Evolutionary conservation across 2,113 vertebrate species (phyloP).

Genomic region (Elanus axillaris): DNA sequence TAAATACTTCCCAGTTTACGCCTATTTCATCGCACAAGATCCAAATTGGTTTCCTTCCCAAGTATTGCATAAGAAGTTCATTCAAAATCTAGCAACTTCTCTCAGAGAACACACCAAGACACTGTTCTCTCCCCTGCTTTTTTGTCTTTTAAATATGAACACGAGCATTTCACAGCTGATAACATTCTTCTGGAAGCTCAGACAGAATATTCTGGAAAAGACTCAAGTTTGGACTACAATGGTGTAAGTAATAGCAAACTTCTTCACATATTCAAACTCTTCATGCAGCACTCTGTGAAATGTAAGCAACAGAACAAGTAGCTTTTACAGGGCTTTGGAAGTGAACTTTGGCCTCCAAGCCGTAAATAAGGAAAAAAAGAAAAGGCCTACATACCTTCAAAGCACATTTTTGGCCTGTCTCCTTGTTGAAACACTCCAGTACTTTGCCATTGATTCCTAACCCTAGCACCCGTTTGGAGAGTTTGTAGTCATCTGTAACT

Average conservation of each 20-base stretch:
- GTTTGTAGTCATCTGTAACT: slow-evolving; percentile 94
- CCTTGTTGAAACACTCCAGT: slow-evolving; percentile 88
- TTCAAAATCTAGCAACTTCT: not conserved
- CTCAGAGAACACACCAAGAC: not conserved
- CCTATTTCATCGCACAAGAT: not conserved
- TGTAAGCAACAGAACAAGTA: not conserved
- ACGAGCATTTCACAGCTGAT: not conserved
- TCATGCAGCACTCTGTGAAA: not conserved
- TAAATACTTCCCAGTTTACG: not conserved
- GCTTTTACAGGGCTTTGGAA: not conserved
- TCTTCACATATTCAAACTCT: not conserved
- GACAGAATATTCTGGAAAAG: not conserved
- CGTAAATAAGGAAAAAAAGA: not conserved
- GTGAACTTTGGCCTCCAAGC: not conserved
- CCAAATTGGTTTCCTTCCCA: not conserved
- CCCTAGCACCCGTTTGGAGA: slow-evolving; percentile 92
- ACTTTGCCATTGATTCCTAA: slow-evolving; percentile 98
- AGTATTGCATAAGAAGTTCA: not conserved
- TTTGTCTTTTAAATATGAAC: not conserved
- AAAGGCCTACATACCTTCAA: slow-evolving; percentile 83
- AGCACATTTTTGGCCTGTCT: slow-evolving; percentile 90
- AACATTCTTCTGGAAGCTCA: not conserved
- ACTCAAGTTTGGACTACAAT: not conserved
- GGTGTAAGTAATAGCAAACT: not conserved
- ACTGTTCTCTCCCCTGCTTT: not conserved